Percentiles rank a stretch among this genome's conserved stretches.
Evolutionary conservation across 2,888 invertebrate genomes (phyloP).

Genomic region (Rhagium mordax): DNA sequence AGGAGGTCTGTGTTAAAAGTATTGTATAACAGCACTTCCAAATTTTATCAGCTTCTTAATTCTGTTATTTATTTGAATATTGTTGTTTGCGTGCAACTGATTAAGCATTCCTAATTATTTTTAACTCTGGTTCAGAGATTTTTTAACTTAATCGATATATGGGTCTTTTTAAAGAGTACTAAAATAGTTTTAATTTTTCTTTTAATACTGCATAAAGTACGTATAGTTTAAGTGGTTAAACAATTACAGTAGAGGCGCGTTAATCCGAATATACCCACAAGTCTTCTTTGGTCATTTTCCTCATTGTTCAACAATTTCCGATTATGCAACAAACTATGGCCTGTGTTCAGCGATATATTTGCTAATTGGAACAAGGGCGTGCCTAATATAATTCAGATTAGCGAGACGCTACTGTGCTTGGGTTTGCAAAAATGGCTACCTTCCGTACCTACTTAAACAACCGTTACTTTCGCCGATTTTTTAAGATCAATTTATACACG

Average conservation of each 20-base stretch:
- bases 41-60: slow-evolving; percentile 8
- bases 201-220: no score
- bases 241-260: no score
- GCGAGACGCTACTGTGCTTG: no score
- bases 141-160: neutral
- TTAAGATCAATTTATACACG: neutral
- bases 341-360: no score
- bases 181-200: neutral
- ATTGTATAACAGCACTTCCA: slow-evolving; percentile 4
- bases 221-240: neutral
- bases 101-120: neutral
- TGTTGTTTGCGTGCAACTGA: neutral
- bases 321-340: no score
- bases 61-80: neutral
- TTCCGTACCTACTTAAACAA: neutral
- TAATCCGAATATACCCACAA: no score
- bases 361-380: no score
- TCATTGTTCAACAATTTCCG: no score
- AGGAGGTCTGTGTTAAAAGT: slow-evolving; percentile 59
- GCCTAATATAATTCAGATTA: no score
- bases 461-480: neutral
- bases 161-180: neutral
- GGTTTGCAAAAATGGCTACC: neutral
- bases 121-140: neutral
- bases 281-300: no score